These are phyloP conservation scores for Syritta pipiens DNA, from an alignment of 2,888 invertebrate species.

Conservation along the genomic window DNA sequence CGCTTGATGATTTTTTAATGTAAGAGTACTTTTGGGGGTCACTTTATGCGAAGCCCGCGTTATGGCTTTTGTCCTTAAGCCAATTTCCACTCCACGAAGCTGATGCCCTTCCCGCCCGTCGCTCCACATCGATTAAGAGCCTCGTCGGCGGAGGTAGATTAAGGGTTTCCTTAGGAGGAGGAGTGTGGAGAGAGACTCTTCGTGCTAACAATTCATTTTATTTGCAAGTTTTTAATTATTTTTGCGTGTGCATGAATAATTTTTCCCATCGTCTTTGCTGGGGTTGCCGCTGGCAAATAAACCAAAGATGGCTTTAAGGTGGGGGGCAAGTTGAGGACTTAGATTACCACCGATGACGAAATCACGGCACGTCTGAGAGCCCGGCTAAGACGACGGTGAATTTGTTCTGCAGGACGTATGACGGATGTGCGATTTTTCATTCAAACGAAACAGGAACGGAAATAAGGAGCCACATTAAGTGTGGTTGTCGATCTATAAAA, in stretches of 20 bases:
- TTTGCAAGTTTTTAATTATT: constrained; percentile 58
- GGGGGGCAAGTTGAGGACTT: neutral
- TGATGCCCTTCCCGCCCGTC: constrained; percentile 34
- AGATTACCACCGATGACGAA: constrained; percentile 6
- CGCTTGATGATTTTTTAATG: constrained; percentile 52
- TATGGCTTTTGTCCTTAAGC: constrained; percentile 39
- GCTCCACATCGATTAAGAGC: constrained; percentile 43
- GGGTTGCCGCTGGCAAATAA: constrained; percentile 15
- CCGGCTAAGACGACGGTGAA: neutral
- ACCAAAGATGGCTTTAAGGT: constrained; percentile 21
- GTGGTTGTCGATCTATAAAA: neutral
- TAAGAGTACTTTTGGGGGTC: constrained; percentile 49
- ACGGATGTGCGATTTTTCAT: constrained; percentile 28
- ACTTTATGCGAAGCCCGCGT: constrained; percentile 31
- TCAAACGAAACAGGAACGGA: constrained; percentile 7
- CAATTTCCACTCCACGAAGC: too few relatives aligned
- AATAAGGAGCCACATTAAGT: constrained; percentile 1
- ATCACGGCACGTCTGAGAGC: constrained; percentile 20
- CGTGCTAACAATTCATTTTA: constrained; percentile 61
- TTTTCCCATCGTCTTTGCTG: constrained; percentile 11
- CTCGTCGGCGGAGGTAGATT: constrained; percentile 9
- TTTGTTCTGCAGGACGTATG: neutral
- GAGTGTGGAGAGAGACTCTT: neutral
- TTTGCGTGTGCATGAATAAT: constrained; percentile 64
- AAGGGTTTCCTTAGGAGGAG: constrained; percentile 15